phyloP scores from a whole-genome alignment of 2,113 vertebrate genomes.

The Spheniscus mendiculus region DNA sequence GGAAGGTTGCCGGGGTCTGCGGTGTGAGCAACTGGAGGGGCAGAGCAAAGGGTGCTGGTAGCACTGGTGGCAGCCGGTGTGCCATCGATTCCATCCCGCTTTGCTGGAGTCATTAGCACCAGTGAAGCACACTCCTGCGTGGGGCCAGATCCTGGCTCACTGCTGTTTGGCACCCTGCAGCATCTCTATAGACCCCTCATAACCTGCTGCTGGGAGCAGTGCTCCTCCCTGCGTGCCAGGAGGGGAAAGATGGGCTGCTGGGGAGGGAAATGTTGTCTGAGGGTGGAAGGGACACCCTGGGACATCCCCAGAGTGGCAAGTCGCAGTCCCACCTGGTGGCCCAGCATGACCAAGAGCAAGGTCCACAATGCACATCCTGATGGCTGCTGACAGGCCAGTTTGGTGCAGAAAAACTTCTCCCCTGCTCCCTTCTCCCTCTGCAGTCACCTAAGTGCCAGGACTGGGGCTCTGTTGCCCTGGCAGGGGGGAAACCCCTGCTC shows the following conservation, averaged over 20 bases:
- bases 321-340: not conserved
- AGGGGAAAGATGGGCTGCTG: not conserved
- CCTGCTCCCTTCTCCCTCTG: not conserved
- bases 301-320: not conserved
- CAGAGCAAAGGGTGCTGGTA: not conserved
- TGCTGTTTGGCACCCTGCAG: not conserved
- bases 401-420: not conserved
- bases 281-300: not conserved
- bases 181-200: not conserved
- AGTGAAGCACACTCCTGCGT: accelerated
- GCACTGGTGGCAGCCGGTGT: accelerated
- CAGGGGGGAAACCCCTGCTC: accelerated
- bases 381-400: not conserved
- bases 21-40: not conserved
- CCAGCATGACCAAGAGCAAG: not conserved
- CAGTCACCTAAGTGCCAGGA: not conserved
- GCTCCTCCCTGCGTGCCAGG: not conserved
- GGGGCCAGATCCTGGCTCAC: not conserved
- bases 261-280: accelerated
- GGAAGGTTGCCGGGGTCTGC: not conserved
- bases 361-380: not conserved
- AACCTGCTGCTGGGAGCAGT: not conserved
- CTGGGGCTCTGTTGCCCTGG: not conserved
- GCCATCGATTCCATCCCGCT: accelerated
- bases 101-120: not conserved